Conservation (phyloP, 2,888 invertebrate genomes). For the Lepidocyrtoides sp. region DNA sequence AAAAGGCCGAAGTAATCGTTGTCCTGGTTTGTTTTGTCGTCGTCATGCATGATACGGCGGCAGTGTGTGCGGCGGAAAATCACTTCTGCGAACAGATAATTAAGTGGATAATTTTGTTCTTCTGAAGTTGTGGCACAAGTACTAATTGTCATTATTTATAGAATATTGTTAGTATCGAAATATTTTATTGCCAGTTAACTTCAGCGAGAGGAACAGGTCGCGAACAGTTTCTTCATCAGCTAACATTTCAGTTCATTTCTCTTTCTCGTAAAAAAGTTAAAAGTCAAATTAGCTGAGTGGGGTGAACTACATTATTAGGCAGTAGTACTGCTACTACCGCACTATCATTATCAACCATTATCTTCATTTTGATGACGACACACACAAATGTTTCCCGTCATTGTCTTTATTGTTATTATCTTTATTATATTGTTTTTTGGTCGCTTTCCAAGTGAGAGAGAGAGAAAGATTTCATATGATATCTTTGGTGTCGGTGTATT, state of each 20-base stretch:
- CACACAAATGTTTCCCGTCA: conserved; percentile 29
- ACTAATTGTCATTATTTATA: background rate
- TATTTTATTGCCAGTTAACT: conserved; percentile 17
- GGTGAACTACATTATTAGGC: too few relatives aligned
- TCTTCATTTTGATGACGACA: conserved; percentile 16
- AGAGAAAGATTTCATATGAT: background rate
- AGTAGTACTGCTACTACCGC: conserved; percentile 7
- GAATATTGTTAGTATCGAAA: background rate
- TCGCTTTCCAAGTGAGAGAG: background rate
- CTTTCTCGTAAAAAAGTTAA: background rate
- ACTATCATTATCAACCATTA: too few relatives aligned
- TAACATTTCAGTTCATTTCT: too few relatives aligned
- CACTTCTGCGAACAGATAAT: background rate
- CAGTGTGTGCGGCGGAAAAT: background rate
- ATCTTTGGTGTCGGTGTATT: background rate
- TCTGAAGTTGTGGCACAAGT: background rate
- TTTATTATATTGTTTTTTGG: conserved; percentile 32
- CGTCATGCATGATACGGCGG: background rate
- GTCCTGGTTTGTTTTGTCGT: conserved; percentile 14
- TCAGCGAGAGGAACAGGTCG: background rate
- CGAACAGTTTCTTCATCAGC: too few relatives aligned
- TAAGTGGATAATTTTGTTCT: background rate
- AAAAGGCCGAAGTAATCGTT: conserved; percentile 28
- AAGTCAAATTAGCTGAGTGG: background rate
- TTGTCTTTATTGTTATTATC: conserved; percentile 30